Evolutionary conservation across 2,797 vertebrate genomes (phyloP), one percentile per base, ranked within the genome.

Genomic region (Vultur gryphus): DNA sequence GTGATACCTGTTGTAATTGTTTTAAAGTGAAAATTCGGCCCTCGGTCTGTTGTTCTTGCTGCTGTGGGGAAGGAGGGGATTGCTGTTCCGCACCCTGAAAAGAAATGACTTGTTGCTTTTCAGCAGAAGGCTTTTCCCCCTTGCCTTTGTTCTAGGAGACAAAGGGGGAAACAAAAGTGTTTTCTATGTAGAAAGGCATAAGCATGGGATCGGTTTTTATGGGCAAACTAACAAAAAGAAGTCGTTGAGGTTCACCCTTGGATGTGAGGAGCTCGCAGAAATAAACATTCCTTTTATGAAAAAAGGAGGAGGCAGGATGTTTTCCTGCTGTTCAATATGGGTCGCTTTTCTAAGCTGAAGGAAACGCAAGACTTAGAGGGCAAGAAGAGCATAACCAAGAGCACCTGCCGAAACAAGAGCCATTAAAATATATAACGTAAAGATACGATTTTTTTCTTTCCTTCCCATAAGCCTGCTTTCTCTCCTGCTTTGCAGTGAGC

Each of bases 41-140:
- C 84, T n/a, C n/a, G 28, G 61, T 80, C 84, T 70, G 94, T 62
- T 91, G 77, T 83, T 86, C 62, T 93, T 95, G 96, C 90, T 97
- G 87, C 83, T 96, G 65, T 70, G 82, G 89, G 87, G 92, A 90
- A 88, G 78, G 87, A 94, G 84, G 87, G 87, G 54, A 73, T 83
- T 96, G 79, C 95, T 96, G 19, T 96, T 96, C 95, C 87, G 94
- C 86, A 91, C 89, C 87, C 96, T 97, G 97, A 97, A 97, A 98
- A 98, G 96, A 97, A 97, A 93, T 94, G 97, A 98, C 98, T 98
- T 98, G 98, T 98, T 98, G 98, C 97, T 98, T 98, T 98, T 98
- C 95, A 94, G 94, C 97, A 97, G 97, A 98, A 96, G 96, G 97
- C 94, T 97, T 97, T 97, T 92, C 54, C 94, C 95, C 93, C 91